Base-by-base conservation (phyloP, 2,888 invertebrate species). In the Petrolisthes cinctipes region DNA sequence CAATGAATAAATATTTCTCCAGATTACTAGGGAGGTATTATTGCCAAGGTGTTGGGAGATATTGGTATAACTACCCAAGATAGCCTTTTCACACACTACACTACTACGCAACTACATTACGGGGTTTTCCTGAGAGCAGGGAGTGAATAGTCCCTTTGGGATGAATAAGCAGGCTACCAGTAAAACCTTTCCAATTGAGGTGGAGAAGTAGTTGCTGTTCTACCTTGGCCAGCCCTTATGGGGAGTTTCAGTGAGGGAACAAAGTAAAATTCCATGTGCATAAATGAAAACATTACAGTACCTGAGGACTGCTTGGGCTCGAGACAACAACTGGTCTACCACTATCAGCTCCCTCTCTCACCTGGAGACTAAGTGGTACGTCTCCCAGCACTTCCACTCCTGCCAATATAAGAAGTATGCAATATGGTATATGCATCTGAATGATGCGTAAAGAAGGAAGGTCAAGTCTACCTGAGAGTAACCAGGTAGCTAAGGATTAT, bases 251-350 rank as follows among this genome's bases (percentile, higher is more conserved):
- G 37, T 37, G 37, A 37, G 37, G 37, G 37, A 37, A 37, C 37
- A 37, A 37, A 37, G 37, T 37, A 37, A 37, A 37, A 37, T 37
- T 37, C 37, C 37, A 37, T 37, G 37, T 37, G 37, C 37, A 37
- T 37, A 37, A 37, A 37, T 37, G 37, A 37, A 37, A 37, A 37
- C 37, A 37, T 37, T 37, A 37, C 37, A 37, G 37, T 68, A 88
- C 90, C 85, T 90, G 89, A 53, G 79, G 76, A 76, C 85, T 85
- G 5, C 53, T 20, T 56, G 96, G 95, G 14, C 95, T 92, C 0
- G 95, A 94, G 82, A 97, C 93, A 85, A 96, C 95, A 4, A 97
- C 94, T 0, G 97, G 97, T 91, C 94, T 94, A 1, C 97, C 97
- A 83, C 93, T 94, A 92, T 97, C 97, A 88, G 95, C 95, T 86